These are phyloP conservation scores for Chondrilla cf. caribensis DNA, from an alignment of 37 sponge, comb jelly and placozoan genomes.

Conservation along the genomic window DNA sequence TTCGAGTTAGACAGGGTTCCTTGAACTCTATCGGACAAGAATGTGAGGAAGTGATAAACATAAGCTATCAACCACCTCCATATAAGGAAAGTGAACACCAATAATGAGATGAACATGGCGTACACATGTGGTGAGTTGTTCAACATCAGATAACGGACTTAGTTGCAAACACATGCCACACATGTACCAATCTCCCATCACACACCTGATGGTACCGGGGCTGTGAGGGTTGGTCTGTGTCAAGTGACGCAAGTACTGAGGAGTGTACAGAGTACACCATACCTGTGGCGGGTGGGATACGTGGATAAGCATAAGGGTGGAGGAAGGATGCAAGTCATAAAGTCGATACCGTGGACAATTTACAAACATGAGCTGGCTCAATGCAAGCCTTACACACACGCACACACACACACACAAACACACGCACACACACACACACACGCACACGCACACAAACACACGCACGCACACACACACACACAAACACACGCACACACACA, in stretches of 20 bases:
- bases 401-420: too few relatives aligned
- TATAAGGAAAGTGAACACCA: background rate
- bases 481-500: too few relatives aligned
- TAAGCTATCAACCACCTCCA: background rate
- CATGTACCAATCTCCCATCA: background rate
- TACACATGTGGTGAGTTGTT: background rate
- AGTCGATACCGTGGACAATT: too few relatives aligned
- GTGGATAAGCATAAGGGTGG: background rate
- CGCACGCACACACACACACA: too few relatives aligned
- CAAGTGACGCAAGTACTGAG: constrained; percentile 1
- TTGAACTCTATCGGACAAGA: constrained; percentile 46
- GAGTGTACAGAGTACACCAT: constrained; percentile 67
- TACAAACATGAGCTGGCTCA: too few relatives aligned
- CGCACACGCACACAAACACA: too few relatives aligned
- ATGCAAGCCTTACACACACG: too few relatives aligned
- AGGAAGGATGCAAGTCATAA: too few relatives aligned
- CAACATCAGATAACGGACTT: background rate
- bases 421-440: too few relatives aligned
- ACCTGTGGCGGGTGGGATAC: constrained; percentile 29
- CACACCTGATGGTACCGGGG: constrained; percentile 58
- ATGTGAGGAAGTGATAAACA: background rate
- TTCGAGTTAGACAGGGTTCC: constrained; percentile 64
- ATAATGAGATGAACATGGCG: too few relatives aligned
- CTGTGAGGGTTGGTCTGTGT: constrained; percentile 61
- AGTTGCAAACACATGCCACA: background rate